Conservation (phyloP, 2,113 vertebrate species). For the Rhea americana region DNA sequence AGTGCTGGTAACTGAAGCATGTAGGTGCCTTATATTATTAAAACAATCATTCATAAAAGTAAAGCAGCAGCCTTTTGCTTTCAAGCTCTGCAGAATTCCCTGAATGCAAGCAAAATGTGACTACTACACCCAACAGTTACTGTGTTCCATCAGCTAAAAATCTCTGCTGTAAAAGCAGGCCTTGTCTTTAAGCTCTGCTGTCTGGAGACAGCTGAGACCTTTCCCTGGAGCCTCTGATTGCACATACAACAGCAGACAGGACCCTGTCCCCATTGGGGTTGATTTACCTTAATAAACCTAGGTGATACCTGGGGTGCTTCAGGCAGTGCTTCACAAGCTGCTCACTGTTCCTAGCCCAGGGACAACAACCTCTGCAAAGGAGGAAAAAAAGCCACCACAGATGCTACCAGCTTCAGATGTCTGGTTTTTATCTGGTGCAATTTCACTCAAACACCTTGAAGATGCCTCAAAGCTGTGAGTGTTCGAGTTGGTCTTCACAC, state of each 20-base stretch:
- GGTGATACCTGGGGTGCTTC: neutral
- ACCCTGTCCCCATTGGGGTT: neutral
- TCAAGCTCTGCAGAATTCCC: neutral
- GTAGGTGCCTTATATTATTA: neutral
- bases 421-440: neutral
- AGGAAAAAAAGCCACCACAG: neutral
- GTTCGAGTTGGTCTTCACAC: neutral
- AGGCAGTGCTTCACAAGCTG: neutral
- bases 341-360: neutral
- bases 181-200: neutral
- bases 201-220: neutral
- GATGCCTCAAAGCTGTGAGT: neutral
- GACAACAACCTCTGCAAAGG: neutral
- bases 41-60: neutral
- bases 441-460: neutral
- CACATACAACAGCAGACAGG: neutral
- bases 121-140: neutral
- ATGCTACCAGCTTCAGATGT: neutral
- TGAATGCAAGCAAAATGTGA: neutral
- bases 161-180: neutral
- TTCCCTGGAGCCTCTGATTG: neutral
- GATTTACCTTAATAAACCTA: neutral
- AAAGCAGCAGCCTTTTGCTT: neutral
- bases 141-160: neutral
- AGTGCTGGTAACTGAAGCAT: neutral